A percentile compares a stretch with the other conserved stretches of the same genome.
Conservation (phyloP, 2,113 vertebrate genomes). For the Malurus alboscapulatus region DNA sequence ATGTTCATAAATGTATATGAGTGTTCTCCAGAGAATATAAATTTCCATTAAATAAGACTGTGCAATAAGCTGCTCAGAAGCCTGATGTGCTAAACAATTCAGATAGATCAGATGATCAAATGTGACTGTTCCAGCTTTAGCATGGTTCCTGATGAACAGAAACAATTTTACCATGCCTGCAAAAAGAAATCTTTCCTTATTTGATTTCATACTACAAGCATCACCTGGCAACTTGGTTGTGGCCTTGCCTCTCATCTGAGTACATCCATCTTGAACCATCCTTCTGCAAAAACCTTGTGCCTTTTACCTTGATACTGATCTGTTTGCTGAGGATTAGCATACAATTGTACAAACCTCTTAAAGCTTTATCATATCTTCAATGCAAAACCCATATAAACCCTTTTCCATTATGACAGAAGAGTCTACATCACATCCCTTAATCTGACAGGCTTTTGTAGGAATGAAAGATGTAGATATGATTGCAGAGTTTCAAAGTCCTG, state of each 20-base stretch:
- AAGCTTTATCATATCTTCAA: slow-evolving; percentile 33
- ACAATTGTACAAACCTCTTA: slow-evolving; percentile 15
- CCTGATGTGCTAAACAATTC: neutral
- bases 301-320: slow-evolving; percentile 42
- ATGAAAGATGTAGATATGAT: slow-evolving; percentile 28
- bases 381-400: slow-evolving; percentile 21
- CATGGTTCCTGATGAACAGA: neutral
- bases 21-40: neutral
- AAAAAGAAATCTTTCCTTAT: neutral
- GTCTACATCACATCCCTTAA: neutral
- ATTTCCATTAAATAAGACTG: neutral
- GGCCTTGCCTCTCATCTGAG: neutral
- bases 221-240: slow-evolving; percentile 4
- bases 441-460: slow-evolving; percentile 36
- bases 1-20: neutral
- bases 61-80: neutral
- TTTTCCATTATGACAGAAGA: slow-evolving; percentile 36
- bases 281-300: slow-evolving; percentile 15
- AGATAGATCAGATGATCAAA: neutral
- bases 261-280: neutral
- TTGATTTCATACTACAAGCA: slow-evolving; percentile 9
- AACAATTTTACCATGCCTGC: neutral
- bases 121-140: neutral
- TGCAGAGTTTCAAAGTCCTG: slow-evolving; percentile 20
- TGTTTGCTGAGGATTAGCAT: slow-evolving; percentile 34